Base-by-base conservation (phyloP, 2,888 invertebrate genomes). In the Drosophila pseudotakahashii region DNA sequence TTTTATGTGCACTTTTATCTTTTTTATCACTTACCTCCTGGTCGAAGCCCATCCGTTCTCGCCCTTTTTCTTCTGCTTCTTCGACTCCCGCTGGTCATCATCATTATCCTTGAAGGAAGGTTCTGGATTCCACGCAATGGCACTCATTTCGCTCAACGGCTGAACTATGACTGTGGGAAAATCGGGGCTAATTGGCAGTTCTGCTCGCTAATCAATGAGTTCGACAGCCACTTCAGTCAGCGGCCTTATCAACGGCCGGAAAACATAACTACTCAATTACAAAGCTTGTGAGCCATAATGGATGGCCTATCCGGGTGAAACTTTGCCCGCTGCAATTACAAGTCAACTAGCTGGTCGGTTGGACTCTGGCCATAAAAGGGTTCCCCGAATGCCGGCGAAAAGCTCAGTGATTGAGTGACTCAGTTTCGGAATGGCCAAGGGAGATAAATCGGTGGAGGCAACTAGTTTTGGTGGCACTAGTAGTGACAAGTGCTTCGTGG, bases 181-280 rank as follows among this genome's bases (percentile, higher is more conserved):
- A 13, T 59, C 34, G 36, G 2, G 9, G 37, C 32, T 73, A 76
- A 85, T 81, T 81, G 77, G 63, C 61, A 61, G 74, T 69, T 62
- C 59, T 54, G 16, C 10, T 47, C n/a, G 50, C 54, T 81, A 89
- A 84, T 84, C 75, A 81, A 69, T 85, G 88, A 48, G 42, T 58
- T 13, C 44, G 48, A 53, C 47, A 45, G 37, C 16, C 64, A 55
- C 73, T 61, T 60, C 41, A 66, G 45, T 58, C 52, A 39, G 36
- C 44, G 5, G 26, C 71, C 67, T 81, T 85, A 81, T 88, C 88
- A 52, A 59, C 32, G 47, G n/a, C 32, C 54, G 42, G 16, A 68
- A 78, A 78, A 78, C 78, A 81, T 63, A 87, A 89, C 71, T 66
- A 87, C 73, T 81, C 85, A 75, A 81, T 81, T 84, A 80, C 69